Percentiles rank a stretch among this genome's conserved stretches.
phyloP scores from a whole-genome alignment of 2,797 vertebrate species.

The Crocidura indochinensis region DNA sequence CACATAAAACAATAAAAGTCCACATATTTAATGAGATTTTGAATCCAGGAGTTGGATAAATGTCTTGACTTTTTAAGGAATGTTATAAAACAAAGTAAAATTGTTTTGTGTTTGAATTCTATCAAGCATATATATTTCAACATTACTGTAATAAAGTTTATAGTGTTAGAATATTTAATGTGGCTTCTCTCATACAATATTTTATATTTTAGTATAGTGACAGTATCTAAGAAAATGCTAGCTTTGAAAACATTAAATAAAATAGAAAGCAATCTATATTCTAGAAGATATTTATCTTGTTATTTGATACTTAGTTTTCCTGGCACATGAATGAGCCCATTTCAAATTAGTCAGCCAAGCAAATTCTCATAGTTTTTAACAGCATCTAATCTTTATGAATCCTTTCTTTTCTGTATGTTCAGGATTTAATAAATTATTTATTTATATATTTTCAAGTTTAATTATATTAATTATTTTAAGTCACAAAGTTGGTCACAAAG shows the following conservation, averaged over 20 bases:
- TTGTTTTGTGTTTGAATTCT: conserved; percentile 22
- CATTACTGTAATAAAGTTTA: not conserved
- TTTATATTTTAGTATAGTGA: not conserved
- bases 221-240: not conserved
- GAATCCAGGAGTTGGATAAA: not conserved
- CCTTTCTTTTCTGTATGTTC: not conserved
- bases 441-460: too few species aligned
- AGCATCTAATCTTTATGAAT: not conserved
- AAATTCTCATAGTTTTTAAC: conserved; percentile 44
- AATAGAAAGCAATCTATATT: not conserved
- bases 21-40: not conserved
- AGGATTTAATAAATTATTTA: not conserved
- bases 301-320: conserved; percentile 19
- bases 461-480: too few species aligned
- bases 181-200: not conserved
- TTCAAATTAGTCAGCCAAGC: conserved; percentile 8
- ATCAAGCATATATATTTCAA: not conserved
- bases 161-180: not conserved
- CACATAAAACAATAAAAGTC: too few species aligned
- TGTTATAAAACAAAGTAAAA: not conserved
- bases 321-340: not conserved
- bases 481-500: too few species aligned
- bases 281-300: not conserved
- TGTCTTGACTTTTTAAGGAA: conserved; percentile 1
- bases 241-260: not conserved